Percentiles rank a stretch among this genome's conserved stretches.
These are phyloP conservation scores for Eupithecia tripunctaria DNA, from an alignment of 2,888 invertebrate genomes.

Conservation along the genomic window DNA sequence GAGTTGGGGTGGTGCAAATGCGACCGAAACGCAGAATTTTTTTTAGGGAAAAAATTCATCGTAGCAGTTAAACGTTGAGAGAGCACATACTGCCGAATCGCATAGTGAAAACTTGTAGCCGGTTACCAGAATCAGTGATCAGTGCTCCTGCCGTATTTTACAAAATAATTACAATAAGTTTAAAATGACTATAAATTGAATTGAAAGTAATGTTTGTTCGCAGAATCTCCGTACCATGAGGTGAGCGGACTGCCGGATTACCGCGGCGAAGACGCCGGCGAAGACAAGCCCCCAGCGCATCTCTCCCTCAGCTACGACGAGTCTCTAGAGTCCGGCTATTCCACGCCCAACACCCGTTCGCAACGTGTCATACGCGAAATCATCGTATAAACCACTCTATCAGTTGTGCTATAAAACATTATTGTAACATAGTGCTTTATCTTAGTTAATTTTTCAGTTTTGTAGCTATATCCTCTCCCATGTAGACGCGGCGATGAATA, in stretches of 20 bases:
- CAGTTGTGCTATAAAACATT: neutral
- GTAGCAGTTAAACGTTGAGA: too few relatives aligned
- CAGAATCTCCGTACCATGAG: constrained; percentile 97
- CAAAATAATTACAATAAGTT: too few relatives aligned
- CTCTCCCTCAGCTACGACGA: constrained; percentile 96
- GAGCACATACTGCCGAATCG: too few relatives aligned
- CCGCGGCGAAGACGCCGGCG: constrained; percentile 87
- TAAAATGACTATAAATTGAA: too few relatives aligned
- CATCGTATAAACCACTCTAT: constrained; percentile 87
- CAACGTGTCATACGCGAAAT: constrained; percentile 97
- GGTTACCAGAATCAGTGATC: too few relatives aligned
- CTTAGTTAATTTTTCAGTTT: neutral
- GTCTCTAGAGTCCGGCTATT: constrained; percentile 96
- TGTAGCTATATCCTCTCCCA: neutral
- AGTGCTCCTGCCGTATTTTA: too few relatives aligned
- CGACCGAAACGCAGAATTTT: too few relatives aligned
- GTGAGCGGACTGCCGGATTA: constrained; percentile 96
- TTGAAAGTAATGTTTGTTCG: constrained; percentile 12
- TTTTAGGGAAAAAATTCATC: too few relatives aligned
- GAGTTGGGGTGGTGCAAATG: too few relatives aligned
- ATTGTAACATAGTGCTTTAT: neutral
- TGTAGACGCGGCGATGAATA: neutral
- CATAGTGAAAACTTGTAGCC: too few relatives aligned
- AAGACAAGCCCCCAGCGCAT: constrained; percentile 92
- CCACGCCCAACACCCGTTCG: constrained; percentile 96